phyloP scores from a whole-genome alignment of 2,113 vertebrate genomes.

The Tragelaphus buxtoni region DNA sequence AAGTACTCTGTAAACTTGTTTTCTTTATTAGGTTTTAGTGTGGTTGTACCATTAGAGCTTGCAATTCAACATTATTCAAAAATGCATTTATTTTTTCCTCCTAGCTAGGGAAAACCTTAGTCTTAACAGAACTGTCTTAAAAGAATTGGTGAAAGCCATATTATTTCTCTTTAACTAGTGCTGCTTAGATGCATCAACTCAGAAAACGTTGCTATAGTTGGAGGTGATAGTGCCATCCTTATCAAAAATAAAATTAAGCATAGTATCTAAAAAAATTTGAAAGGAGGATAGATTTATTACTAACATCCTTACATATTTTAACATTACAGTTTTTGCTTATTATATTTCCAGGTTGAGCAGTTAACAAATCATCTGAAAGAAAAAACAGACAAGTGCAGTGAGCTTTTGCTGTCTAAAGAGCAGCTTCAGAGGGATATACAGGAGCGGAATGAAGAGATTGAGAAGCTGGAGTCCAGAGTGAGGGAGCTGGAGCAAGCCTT shows the following conservation, averaged over 20 bases:
- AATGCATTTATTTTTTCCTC: not conserved
- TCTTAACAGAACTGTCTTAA: not conserved
- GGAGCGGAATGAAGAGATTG: conserved; percentile 94
- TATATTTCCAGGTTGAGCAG: conserved; percentile 87
- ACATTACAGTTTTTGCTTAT: not conserved
- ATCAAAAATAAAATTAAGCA: not conserved
- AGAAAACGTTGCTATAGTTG: not conserved
- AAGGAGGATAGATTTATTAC: not conserved
- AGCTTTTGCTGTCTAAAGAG: conserved; percentile 92
- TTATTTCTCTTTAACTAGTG: not conserved
- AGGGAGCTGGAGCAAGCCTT: conserved; percentile 94
- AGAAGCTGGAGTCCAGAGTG: conserved; percentile 90
- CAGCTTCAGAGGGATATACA: conserved; percentile 92
- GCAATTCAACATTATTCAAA: not conserved
- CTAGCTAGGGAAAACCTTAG: not conserved
- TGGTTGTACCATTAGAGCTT: not conserved
- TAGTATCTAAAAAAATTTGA: not conserved
- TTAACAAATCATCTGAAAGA: conserved; percentile 92
- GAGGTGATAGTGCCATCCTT: not conserved
- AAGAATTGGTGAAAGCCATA: not conserved
- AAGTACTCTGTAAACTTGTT: not conserved
- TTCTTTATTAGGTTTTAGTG: not conserved
- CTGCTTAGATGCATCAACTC: not conserved
- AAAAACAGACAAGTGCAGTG: conserved; percentile 96
- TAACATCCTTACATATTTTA: not conserved